A percentile compares a stretch with the other conserved stretches of the same genome.
phyloP scores from a whole-genome alignment of 2,113 vertebrate genomes.

The Pogona vitticeps region DNA sequence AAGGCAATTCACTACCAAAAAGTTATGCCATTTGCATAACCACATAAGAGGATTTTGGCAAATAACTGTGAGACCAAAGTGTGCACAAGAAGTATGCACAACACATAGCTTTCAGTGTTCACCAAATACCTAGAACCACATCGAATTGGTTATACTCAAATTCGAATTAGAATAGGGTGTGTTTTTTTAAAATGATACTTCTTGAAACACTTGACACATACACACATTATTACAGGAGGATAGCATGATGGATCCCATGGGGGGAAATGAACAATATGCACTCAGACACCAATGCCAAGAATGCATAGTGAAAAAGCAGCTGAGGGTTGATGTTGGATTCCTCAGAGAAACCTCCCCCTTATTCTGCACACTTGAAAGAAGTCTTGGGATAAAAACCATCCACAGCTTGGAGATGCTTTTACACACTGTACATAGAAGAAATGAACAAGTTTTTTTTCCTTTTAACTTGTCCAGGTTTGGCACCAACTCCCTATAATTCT shows the following conservation, averaged over 20 bases:
- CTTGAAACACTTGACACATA: background rate
- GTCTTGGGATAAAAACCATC: constrained; percentile 15
- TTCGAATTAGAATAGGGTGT: constrained; percentile 35
- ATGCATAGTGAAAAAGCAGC: constrained; percentile 9
- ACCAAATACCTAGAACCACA: constrained; percentile 61
- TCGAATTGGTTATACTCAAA: constrained; percentile 59
- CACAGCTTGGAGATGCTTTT: constrained; percentile 45
- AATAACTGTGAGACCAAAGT: background rate
- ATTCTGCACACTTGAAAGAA: constrained; percentile 36
- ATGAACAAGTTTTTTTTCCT: constrained; percentile 41
- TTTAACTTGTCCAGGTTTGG: constrained; percentile 61
- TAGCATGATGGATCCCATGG: constrained; percentile 39
- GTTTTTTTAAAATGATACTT: constrained; percentile 1
- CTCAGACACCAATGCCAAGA: constrained; percentile 44
- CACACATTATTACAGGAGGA: constrained; percentile 5
- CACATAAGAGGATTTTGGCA: too few species aligned
- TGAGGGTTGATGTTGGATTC: constrained; percentile 49
- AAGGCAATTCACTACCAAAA: too few species aligned
- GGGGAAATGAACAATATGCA: background rate
- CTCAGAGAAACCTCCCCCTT: constrained; percentile 37
- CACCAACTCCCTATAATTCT: constrained; percentile 54
- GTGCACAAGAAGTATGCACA: constrained; percentile 44
- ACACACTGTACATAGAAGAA: constrained; percentile 5
- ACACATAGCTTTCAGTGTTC: constrained; percentile 42
- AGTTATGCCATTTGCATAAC: too few species aligned